Conservation (phyloP, 92 coral and sea anemone species). For the Phenganax subtilis region DNA sequence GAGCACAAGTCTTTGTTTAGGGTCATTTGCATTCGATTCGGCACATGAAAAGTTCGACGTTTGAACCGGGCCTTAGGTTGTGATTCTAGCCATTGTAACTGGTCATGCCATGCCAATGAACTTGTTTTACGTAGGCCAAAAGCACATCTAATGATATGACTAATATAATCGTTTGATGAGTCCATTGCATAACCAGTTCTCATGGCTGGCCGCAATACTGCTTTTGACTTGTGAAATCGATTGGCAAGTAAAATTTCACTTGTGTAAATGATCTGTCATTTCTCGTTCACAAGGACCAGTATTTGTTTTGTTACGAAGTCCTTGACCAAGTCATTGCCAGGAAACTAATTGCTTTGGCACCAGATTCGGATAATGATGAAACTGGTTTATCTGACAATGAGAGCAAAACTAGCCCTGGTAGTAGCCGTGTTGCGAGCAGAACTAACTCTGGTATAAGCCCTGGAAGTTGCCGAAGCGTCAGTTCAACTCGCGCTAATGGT, state of each 20-base stretch:
- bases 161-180: too few species aligned
- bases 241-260: not conserved
- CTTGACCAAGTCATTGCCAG: slow-evolving; percentile 59
- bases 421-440: not conserved
- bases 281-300: slow-evolving; percentile 55
- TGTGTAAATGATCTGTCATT: not conserved
- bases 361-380: slow-evolving; percentile 46
- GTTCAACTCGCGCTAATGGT: not conserved
- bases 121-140: too few species aligned
- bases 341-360: slow-evolving; percentile 70
- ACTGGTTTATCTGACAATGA: not conserved
- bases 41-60: too few species aligned
- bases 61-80: too few species aligned
- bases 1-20: too few species aligned
- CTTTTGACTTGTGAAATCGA: not conserved
- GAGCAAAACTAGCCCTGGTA: not conserved
- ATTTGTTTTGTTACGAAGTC: slow-evolving; percentile 77
- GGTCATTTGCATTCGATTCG: too few species aligned
- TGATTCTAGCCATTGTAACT: not conserved
- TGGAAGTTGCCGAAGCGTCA: not conserved
- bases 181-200: too few species aligned
- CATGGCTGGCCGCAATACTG: too few species aligned
- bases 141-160: too few species aligned
- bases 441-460: not conserved
- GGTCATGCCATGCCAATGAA: too few species aligned